phyloP scores from a whole-genome alignment of 2,113 vertebrate genomes.

The Oxyura jamaicensis region DNA sequence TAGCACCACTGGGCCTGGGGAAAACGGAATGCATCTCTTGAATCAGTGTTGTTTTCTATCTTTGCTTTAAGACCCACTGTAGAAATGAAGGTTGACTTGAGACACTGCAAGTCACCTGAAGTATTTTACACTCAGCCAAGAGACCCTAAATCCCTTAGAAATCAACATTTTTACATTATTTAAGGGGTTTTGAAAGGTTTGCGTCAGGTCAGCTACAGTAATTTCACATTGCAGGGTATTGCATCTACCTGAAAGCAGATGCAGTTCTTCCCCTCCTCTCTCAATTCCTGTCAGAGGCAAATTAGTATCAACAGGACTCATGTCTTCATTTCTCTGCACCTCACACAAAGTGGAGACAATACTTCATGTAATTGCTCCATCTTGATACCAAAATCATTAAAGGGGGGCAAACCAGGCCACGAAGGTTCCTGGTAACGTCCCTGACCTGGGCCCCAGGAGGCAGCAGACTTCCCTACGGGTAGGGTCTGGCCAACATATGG shows the following conservation, averaged over 20 bases:
- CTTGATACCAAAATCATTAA: neutral
- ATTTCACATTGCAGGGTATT: neutral
- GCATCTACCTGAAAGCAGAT: neutral
- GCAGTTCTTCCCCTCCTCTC: neutral
- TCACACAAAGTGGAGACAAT: neutral
- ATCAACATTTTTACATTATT: neutral
- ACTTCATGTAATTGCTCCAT: neutral
- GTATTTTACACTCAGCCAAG: neutral
- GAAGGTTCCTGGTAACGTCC: too few species aligned
- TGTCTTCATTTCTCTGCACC: neutral
- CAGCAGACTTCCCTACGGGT: too few species aligned
- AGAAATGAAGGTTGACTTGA: neutral
- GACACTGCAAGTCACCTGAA: neutral
- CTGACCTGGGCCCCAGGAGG: too few species aligned
- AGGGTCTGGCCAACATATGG: too few species aligned
- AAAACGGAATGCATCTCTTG: neutral
- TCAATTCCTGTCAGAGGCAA: neutral
- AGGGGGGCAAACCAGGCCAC: too few species aligned
- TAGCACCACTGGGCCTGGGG: neutral
- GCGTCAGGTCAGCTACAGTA: neutral
- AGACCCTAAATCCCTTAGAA: neutral
- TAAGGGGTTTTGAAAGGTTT: neutral
- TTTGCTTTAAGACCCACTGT: neutral
- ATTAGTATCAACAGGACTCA: accelerated
- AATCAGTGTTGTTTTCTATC: neutral